phyloP scores from a whole-genome alignment of 2,113 vertebrate genomes.

The Larimichthys crocea region DNA sequence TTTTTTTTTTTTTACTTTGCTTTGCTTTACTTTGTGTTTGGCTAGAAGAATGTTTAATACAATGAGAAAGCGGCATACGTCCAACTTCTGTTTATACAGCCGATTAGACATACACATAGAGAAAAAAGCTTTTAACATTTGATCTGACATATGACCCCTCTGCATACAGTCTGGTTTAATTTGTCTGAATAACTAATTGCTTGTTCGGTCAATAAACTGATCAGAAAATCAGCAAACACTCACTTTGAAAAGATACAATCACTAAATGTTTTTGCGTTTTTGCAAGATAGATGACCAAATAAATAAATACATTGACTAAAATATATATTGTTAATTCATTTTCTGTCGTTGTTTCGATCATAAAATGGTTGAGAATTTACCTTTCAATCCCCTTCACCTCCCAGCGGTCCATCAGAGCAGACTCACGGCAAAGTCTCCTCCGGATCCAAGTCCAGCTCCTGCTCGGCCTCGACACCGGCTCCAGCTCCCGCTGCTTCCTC shows the following conservation, averaged over 20 bases:
- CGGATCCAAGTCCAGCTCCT: conserved; percentile 57
- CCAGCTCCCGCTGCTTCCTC: conserved; percentile 50
- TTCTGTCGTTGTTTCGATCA: not conserved
- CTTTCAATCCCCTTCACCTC: conserved; percentile 5
- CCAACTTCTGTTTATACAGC: not conserved
- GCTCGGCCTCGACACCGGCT: conserved; percentile 58
- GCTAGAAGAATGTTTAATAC: not conserved
- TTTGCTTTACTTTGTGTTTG: not conserved
- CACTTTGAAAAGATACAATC: not conserved
- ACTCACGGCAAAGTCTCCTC: conserved; percentile 65
- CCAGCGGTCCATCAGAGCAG: conserved; percentile 71
- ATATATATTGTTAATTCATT: not conserved
- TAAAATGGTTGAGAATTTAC: not conserved
- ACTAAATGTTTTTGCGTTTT: not conserved
- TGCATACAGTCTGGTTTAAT: not conserved
- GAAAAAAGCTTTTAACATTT: not conserved
- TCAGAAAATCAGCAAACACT: not conserved
- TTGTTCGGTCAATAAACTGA: not conserved
- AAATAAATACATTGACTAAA: not conserved
- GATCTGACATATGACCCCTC: not conserved
- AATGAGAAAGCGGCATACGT: not conserved
- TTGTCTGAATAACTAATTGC: not conserved
- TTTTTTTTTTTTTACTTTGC: too few species aligned
- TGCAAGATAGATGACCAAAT: not conserved
- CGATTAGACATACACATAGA: not conserved